Evolutionary conservation across 2,113 vertebrate species (phyloP), one percentile per base, ranked within the genome.

Genomic region (Pluvialis apricaria): DNA sequence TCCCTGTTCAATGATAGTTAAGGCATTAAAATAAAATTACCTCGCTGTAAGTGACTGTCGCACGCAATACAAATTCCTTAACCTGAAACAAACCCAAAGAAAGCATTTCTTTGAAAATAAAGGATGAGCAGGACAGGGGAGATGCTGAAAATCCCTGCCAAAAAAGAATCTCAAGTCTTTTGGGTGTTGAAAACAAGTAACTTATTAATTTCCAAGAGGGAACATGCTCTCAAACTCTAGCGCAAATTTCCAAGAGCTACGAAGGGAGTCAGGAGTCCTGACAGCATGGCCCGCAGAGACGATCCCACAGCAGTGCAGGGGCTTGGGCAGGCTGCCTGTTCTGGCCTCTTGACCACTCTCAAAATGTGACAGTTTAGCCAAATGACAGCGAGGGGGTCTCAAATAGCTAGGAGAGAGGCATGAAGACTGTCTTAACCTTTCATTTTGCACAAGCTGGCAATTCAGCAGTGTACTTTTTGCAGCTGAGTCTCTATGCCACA

Each of bases 401-500:
- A 86, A 69, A 60, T 2, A 81, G 13, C 51, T 60, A 55, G 28
- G 15, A 70, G 29, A 89, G 9, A 81, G 20, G 25, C 22, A 60
- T 1, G 22, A 82, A 51, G 25, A 40, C 40, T 51, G 11, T 21
- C 31, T 61, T 47, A 72, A 57, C 10, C 45, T 51, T 70, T 38
- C 10, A 15, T 47, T 78, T 73, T 65, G 36, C 31, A 83, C 24
- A 42, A 57, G 34, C 25, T 82, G 36, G 47, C 52, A 58, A 42
- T 57, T 80, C 12, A 76, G 29, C 52, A 51, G 18, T 12, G 8
- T 12, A 11, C 6, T 45, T 92, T 80, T 22, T 65, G 60, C 36
- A 52, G 31, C 1, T 4, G 1, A 32, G 32, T 60, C 21, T 31
- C 11, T 49, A 16, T 0, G 0, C 32, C 64, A 47, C 40, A 52